These are phyloP conservation scores for Catocala fraxini DNA, from an alignment of 2,888 invertebrate genomes.

Conservation along the genomic window DNA sequence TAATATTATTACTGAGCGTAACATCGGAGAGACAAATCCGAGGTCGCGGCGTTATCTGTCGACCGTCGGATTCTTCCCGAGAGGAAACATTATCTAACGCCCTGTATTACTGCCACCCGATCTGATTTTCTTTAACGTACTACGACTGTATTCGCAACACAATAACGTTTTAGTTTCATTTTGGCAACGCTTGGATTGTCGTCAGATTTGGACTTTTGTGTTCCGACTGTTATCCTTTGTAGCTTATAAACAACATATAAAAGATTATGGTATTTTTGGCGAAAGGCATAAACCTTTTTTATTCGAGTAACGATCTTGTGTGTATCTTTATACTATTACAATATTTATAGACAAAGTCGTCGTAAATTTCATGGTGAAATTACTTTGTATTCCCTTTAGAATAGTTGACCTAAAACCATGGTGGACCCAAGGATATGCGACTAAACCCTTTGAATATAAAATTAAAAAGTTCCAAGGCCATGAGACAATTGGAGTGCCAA, in stretches of 20 bases:
- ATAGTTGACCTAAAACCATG: too few relatives aligned
- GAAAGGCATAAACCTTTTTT: neutral
- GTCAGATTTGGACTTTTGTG: conserved; percentile 39
- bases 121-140: conserved; percentile 67
- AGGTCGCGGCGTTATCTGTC: conserved; percentile 71
- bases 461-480: too few relatives aligned
- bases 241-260: conserved; percentile 1
- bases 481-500: too few relatives aligned
- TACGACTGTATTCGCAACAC: conserved; percentile 65
- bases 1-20: conserved; percentile 59
- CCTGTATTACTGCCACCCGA: conserved; percentile 67
- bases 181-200: conserved; percentile 46
- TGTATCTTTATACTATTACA: too few relatives aligned
- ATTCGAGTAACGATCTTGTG: too few relatives aligned
- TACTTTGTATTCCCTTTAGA: too few relatives aligned
- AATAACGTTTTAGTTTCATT: conserved; percentile 66
- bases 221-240: conserved; percentile 11
- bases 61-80: conserved; percentile 62
- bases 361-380: too few relatives aligned
- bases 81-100: conserved; percentile 74
- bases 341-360: too few relatives aligned
- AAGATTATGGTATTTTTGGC: neutral
- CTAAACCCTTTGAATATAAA: too few relatives aligned
- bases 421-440: too few relatives aligned
- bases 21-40: conserved; percentile 68